Base-by-base conservation (phyloP, 1,140 invertebrate species). In the Riptortus pedestris region DNA sequence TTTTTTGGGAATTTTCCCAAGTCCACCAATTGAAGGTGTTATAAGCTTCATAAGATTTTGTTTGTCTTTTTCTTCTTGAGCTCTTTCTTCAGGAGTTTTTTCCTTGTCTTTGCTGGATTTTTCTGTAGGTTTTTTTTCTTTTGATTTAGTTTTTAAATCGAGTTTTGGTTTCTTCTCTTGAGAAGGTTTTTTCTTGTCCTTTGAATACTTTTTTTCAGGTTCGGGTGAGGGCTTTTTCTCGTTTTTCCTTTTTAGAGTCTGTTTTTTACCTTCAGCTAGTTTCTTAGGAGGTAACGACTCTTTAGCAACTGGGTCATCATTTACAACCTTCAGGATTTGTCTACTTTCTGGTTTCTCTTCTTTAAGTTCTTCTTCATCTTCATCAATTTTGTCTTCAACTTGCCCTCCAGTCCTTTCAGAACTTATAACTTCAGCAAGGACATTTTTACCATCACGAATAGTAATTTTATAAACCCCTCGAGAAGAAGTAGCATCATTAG, bases 1-100 rank as follows among this genome's bases (percentile, higher is more conserved):
- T 71, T 87, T 83, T 74, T 87, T 90, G 14, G 86, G 86, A 70
- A 88, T 88, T 74, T 86, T 85, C 26, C 85, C 85, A 20, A 88
- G 72, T 76, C 87, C 87, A 5, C 72, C 72, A 62, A 82, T 80
- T 65, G 85, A 75, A 48, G 82, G 82, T 12, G 80, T 79, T 71
- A 83, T 80, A 5, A 83, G 70, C 73, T 87, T 87, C 24, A 81
- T 80, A 29, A 83, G 71, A 18, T 79, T 80, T 28, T 84, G 83
- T 71, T 85, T 86, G 69, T 84, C 83, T 68, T 83, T 85, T 61
- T 86, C 82, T 1, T 78, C 76, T 68, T 82, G 80, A 76, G 78
- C 67, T 77, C 78, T 62, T 63, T 66, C 61, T 18, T 67, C 68
- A 55, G 67, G 67, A 38, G 57, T 48, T 51, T 67, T 65, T 58